Evolutionary conservation across 2,888 invertebrate species (phyloP), one percentile per base, ranked within the genome.

Genomic region (Sinotaia quadrata): DNA sequence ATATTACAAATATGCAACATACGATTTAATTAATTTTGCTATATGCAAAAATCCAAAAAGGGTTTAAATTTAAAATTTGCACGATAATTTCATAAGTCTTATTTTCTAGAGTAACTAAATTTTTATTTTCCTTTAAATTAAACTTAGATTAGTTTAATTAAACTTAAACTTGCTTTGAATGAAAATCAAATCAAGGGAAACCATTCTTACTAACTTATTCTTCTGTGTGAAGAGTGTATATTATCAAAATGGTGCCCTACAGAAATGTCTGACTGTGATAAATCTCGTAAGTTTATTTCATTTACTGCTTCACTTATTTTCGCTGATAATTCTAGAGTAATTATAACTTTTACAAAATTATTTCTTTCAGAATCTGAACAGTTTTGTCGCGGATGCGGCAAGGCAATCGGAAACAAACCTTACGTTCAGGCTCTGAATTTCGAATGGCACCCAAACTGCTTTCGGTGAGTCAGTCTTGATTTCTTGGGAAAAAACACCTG

Each of bases 391-490:
- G 79, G 78, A 49, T 82, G 81, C 67, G 69, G 71, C 21, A 67
- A 70, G 37, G 58, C 60, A 36, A 75, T 82, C 15, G 66, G 65
- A 59, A 72, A 78, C 63, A 78, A 78, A 57, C 70, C 79, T 4
- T 79, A 77, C 66, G 78, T 82, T 15, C 78, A 81, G 65, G 81
- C 82, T 21, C 67, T 81, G 44, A 75, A 75, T 56, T 57, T 56
- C 29, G 76, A 79, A 69, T 82, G 82, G 82, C 82, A 82, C 67
- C 75, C 79, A n/a, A 59, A 71, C 21, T 82, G 82, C 72, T 82
- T 82, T 74, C 78, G 78, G 82, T 82, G 73, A 76, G 71, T 63
- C 18, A 10, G 27, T 24, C 31, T 37, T 21, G 21, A 60, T 31
- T 47, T 18, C 27, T 37, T 15, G 41, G 8, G 8, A 21, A 18